Percentiles rank a stretch among this genome's conserved stretches.
Conservation (phyloP, 2,888 invertebrate species). For the Ptycholaimellus sp. region DNA sequence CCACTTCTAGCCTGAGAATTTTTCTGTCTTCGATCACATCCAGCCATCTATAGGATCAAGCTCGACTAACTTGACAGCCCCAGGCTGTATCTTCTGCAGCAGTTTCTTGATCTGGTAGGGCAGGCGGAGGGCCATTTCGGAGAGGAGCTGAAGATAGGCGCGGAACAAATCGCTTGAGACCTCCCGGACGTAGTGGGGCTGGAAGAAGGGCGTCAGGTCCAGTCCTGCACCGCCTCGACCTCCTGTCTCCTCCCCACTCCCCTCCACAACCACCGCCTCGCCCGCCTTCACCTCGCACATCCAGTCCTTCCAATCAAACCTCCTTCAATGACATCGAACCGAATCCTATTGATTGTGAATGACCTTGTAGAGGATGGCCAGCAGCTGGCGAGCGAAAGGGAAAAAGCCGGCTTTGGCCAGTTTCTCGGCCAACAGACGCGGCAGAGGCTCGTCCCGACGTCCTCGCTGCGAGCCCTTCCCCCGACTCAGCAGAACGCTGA, state of each 20-base stretch:
- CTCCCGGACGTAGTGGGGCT: constrained; percentile 57
- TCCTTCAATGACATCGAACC: too few species aligned
- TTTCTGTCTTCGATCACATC: too few species aligned
- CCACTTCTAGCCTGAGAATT: too few species aligned
- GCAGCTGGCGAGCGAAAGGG: constrained; percentile 42
- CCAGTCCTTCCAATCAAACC: too few species aligned
- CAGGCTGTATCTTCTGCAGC: not conserved
- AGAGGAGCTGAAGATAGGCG: constrained; percentile 70
- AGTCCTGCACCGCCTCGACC: too few species aligned
- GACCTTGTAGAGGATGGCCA: constrained; percentile 35
- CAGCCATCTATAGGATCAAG: too few species aligned
- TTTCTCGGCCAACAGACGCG: constrained; percentile 43
- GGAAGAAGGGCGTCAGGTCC: constrained; percentile 82
- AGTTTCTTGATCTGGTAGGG: constrained; percentile 53
- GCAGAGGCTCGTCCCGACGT: constrained; percentile 31
- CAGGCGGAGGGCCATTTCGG: constrained; percentile 72
- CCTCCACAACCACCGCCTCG: too few species aligned
- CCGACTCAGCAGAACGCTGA: constrained; percentile 41
- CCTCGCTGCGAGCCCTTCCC: too few species aligned
- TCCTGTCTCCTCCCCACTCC: too few species aligned
- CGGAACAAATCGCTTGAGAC: constrained; percentile 76
- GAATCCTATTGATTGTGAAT: too few species aligned
- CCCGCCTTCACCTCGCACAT: too few species aligned
- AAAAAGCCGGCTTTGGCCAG: constrained; percentile 49
- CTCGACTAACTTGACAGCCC: too few species aligned